These are phyloP conservation scores for Netelia melanura DNA, from an alignment of 2,888 invertebrate species.

Conservation along the genomic window DNA sequence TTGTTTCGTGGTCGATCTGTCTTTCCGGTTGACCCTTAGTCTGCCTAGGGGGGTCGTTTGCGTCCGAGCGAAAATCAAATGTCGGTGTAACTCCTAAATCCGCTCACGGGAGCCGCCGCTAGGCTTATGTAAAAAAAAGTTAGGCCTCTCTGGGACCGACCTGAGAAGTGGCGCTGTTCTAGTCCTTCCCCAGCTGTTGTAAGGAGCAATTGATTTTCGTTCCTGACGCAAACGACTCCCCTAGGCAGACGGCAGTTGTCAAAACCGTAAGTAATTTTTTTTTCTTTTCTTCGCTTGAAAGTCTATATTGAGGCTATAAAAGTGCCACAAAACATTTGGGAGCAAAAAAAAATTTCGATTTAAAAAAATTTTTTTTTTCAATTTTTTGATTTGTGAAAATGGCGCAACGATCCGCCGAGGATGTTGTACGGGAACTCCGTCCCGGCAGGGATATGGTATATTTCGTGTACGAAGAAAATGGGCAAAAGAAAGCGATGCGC, in stretches of 20 bases:
- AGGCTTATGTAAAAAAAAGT: conserved; percentile 2
- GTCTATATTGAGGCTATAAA: neutral
- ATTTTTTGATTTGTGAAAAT: conserved; percentile 59
- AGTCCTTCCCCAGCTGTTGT: conserved; percentile 1
- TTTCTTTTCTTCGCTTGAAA: neutral
- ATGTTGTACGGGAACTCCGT: too few relatives aligned
- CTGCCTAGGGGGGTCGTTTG: conserved; percentile 43
- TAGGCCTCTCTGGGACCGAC: neutral
- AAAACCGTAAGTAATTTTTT: neutral
- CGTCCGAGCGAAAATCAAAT: neutral
- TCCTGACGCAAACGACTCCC: neutral
- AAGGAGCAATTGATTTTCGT: conserved; percentile 2
- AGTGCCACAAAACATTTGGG: neutral
- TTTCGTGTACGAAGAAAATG: too few relatives aligned
- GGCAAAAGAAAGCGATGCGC: conserved; percentile 58
- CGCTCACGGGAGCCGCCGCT: neutral
- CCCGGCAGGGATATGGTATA: too few relatives aligned
- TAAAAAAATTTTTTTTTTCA: conserved; percentile 66
- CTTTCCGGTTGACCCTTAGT: too few relatives aligned
- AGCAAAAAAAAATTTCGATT: neutral
- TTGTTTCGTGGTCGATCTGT: too few relatives aligned
- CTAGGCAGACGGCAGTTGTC: neutral
- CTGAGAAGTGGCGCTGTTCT: neutral
- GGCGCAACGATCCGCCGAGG: too few relatives aligned
- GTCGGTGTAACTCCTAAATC: neutral